Evolutionary conservation across 2,797 vertebrate genomes (phyloP), one percentile per base, ranked within the genome.

Genomic region (Eurystomus glaucurus): DNA sequence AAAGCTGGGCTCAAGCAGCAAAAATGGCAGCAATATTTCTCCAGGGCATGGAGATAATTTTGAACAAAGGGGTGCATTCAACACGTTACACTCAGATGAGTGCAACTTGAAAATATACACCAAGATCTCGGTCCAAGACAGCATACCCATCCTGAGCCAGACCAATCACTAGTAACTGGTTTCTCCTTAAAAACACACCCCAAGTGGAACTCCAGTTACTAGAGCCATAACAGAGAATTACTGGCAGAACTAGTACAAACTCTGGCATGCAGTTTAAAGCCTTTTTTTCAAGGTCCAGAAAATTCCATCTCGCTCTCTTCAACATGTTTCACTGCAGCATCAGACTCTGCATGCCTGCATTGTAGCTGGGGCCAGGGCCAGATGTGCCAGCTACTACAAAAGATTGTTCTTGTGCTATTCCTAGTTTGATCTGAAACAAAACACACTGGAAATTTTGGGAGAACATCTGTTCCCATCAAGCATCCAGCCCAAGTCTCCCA

Each of bases 331-430:
- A 64, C 37, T 72, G 82, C 91, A 95, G 71, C 89, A 69, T 62
- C 79, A 51, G 61, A 65, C 78, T 78, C 85, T 2, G 18, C 82
- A 23, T 48, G 83, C 57, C 92, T 96, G 90, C 68, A 31, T 19
- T 61, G 81, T 66, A 66, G 80, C 84, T 74, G 78, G 43, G 66
- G 90, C 85, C 52, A 29, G 68, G 79, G 85, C 85, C 46, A 78
- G 79, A 97, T 90, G 62, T 95, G 90, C 83, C 93, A 96, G 87
- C 71, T 91, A 86, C 90, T 90, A 86, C 72, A 62, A 66, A 86
- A 72, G 66, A 84, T 54, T 86, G 41, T 37, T 91, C 78, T 75
- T 51, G 23, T 65, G 87, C 85, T 96, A 72, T 93, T 96, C 83
- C 87, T 69, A 65, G 29, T 85, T 90, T 78, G 29, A 94, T 91